phyloP scores from a whole-genome alignment of 2,888 invertebrate genomes.

The Ryuthela nishihirai region DNA sequence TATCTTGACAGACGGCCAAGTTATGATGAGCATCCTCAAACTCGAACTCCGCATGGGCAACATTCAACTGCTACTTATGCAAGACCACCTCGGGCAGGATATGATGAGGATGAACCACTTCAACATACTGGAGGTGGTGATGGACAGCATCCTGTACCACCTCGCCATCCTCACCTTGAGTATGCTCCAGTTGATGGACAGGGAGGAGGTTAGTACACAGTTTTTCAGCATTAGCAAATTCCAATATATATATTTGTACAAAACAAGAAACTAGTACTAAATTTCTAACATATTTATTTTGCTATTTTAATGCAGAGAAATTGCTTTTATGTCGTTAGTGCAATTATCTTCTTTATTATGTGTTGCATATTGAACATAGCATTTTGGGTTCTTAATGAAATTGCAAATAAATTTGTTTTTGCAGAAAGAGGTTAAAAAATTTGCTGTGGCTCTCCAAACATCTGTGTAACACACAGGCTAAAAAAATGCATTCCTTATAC shows the following conservation, averaged over 20 bases:
- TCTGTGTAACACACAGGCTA: too few relatives aligned
- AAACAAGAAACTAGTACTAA: not conserved
- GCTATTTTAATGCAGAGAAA: not conserved
- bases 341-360: too few relatives aligned
- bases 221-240: not conserved
- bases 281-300: not conserved
- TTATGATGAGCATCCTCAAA: constrained; percentile 41
- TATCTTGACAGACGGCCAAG: constrained; percentile 43
- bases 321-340: not conserved
- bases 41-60: constrained; percentile 20
- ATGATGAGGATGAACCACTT: constrained; percentile 42
- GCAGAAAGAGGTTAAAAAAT: too few relatives aligned
- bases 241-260: not conserved
- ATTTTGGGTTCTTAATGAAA: too few relatives aligned
- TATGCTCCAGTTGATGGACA: constrained; percentile 34
- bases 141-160: constrained; percentile 8
- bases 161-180: constrained; percentile 26
- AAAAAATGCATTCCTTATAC: too few relatives aligned
- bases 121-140: constrained; percentile 6
- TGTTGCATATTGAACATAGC: too few relatives aligned
- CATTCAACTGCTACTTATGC: constrained; percentile 24
- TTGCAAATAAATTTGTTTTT: too few relatives aligned
- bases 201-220: constrained; percentile 16
- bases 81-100: constrained; percentile 41
- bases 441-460: too few relatives aligned